Evolutionary conservation across 2,797 vertebrate species (phyloP), one percentile per base, ranked within the genome.

Genomic region (Bradypodion ventrale): DNA sequence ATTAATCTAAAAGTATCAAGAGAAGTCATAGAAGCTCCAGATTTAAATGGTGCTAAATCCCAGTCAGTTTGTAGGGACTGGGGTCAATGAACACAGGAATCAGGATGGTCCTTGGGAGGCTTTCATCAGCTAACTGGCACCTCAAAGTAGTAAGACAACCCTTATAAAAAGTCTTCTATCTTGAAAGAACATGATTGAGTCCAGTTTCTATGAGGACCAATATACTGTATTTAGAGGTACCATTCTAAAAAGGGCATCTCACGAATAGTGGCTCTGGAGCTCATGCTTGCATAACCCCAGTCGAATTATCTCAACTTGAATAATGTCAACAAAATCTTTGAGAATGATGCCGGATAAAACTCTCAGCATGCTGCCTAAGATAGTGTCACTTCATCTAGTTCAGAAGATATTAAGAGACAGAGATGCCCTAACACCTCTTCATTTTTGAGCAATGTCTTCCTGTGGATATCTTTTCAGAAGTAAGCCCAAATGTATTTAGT

Each of bases 361-460:
- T 60, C 44, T 85, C 84, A 87, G 86, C 52, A 69, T 87, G 82
- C 60, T 83, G 21, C 75, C 82, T 86, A 42, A 42, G 32, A 82
- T 85, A 83, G 60, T 85, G 69, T 75, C 90, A 83, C 56, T 89
- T 7, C 69, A 88, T 12, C 56, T 15, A 86, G 90, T 92, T 87
- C 83, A 90, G 80, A 93, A 93, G 87, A 91, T 93, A 91, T 93
- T 92, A 86, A 85, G 72, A 78, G 78, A 90, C 89, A 80, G 46
- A 27, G 72, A 78, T 85, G 3, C 78, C 86, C 2, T 72, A 74
- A 81, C 85, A 80, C 87, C 75, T 77, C 70, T 32, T 15, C 23
- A 25, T 82, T 82, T 59, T 77, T 88, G 37, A 23, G 62, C 27
- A n/a, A 59, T 40, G 7, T 15, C 16, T 29, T 40, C 59, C 7